Evolutionary conservation across 2,888 invertebrate species (phyloP).

Genomic region (Cephus sareptanus): DNA sequence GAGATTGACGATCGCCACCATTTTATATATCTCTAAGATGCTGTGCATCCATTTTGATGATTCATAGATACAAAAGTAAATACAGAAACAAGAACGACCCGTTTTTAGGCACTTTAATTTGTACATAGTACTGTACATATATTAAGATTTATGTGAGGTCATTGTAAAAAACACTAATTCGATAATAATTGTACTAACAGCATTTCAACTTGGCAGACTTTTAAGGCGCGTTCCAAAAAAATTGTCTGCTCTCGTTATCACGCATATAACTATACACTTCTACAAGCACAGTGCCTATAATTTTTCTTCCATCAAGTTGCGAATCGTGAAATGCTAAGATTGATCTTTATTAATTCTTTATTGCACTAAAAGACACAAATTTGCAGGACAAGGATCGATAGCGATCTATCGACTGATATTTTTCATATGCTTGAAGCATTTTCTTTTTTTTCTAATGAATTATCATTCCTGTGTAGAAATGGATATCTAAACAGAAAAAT

Average conservation of each 20-base stretch:
- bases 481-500: background rate
- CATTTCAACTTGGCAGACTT: background rate
- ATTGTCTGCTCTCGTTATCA: background rate
- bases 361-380: background rate
- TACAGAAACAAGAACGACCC: background rate
- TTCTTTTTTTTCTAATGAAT: background rate
- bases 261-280: background rate
- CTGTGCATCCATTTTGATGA: background rate
- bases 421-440: background rate
- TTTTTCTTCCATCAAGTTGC: background rate
- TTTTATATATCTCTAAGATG: constrained; percentile 4
- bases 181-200: constrained; percentile 32
- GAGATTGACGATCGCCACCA: constrained; percentile 1
- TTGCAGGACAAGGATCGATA: background rate
- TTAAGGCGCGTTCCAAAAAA: background rate
- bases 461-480: background rate
- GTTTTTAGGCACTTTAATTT: constrained; percentile 28
- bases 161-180: constrained; percentile 45
- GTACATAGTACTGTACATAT: constrained; percentile 53
- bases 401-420: background rate
- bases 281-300: background rate
- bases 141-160: constrained; percentile 34
- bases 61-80: background rate
- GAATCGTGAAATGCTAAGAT: background rate
- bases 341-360: background rate